phyloP scores from a whole-genome alignment of 2,888 invertebrate species.

The Tiliacea aurago region DNA sequence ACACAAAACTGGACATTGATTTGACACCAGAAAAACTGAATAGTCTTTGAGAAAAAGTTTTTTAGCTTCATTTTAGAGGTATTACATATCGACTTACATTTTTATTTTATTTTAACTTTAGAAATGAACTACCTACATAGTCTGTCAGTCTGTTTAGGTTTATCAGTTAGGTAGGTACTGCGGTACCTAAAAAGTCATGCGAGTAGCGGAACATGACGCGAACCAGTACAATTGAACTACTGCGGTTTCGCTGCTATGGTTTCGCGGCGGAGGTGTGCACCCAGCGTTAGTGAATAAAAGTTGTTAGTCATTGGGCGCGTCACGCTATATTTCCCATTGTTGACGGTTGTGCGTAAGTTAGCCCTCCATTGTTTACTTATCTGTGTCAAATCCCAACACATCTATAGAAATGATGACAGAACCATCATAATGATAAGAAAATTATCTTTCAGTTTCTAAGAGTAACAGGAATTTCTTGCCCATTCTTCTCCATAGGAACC shows the following conservation, averaged over 20 bases:
- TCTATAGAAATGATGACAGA: background rate
- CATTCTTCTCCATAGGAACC: background rate
- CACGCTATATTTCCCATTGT: background rate
- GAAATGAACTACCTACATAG: no score
- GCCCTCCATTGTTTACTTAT: constrained; percentile 19
- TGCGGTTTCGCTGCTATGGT: no score
- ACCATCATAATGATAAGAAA: background rate
- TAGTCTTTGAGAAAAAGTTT: no score
- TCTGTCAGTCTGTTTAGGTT: no score
- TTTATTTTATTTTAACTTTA: background rate
- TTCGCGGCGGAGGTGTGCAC: no score
- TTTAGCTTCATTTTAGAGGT: background rate
- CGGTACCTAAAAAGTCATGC: background rate
- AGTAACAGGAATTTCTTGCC: background rate
- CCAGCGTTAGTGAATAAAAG: no score
- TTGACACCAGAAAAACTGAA: no score
- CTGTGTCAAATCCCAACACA: constrained; percentile 13
- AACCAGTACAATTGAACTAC: no score
- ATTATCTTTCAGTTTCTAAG: background rate
- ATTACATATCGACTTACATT: background rate
- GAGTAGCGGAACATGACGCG: no score
- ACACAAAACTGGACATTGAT: no score
- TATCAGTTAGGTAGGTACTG: no score
- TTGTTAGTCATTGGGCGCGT: background rate
- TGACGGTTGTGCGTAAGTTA: background rate